Evolutionary conservation across 2,888 invertebrate genomes (phyloP).

Genomic region (Argyresthia goedartella): DNA sequence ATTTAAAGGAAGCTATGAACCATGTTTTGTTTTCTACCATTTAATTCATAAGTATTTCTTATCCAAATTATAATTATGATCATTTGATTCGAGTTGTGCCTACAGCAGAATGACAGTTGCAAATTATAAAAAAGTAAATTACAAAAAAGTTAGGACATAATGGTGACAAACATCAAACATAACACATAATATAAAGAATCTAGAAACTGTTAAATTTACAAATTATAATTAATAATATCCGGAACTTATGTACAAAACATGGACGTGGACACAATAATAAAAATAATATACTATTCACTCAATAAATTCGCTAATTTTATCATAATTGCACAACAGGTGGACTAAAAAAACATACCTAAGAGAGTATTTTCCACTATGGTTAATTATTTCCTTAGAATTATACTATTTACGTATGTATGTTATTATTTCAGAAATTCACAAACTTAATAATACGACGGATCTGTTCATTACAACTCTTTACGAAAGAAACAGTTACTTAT

Average conservation of each 20-base stretch:
- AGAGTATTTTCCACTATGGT: conserved; percentile 50
- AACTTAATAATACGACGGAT: conserved; percentile 58
- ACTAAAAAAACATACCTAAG: conserved; percentile 52
- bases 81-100: conserved; percentile 10
- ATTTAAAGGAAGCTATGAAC: conserved; percentile 5
- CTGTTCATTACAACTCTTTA: conserved; percentile 29
- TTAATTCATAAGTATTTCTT: not conserved
- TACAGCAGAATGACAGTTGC: conserved; percentile 5
- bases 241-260: conserved; percentile 59
- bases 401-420: conserved; percentile 65
- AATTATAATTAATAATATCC: conserved; percentile 33
- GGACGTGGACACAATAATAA: conserved; percentile 38
- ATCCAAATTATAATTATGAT: conserved; percentile 15
- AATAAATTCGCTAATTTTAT: conserved; percentile 57
- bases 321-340: conserved; percentile 51
- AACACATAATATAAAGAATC: conserved; percentile 5
- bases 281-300: conserved; percentile 4
- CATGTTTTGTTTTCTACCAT: not conserved
- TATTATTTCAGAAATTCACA: conserved; percentile 53
- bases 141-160: conserved; percentile 13
- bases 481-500: conserved; percentile 17
- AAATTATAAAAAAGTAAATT: conserved; percentile 5
- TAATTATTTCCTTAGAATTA: conserved; percentile 52
- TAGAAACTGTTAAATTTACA: conserved; percentile 14
- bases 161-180: conserved; percentile 6